phyloP scores from a whole-genome alignment of 2,888 invertebrate species.

The Catocala fraxini region DNA sequence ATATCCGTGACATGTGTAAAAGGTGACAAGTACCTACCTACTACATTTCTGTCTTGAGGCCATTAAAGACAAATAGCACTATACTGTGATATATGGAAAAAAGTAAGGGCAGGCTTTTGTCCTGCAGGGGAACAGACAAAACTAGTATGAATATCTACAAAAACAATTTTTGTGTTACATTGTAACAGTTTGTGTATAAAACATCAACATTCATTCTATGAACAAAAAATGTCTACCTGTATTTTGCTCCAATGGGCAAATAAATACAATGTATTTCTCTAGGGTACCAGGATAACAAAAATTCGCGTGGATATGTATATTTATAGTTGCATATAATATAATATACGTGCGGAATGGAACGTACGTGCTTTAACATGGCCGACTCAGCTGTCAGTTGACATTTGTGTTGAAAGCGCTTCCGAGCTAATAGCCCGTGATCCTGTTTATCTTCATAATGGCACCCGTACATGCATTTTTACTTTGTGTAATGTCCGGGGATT shows the following conservation, averaged over 20 bases:
- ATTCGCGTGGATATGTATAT: background rate
- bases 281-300: constrained; percentile 3
- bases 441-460: constrained; percentile 49
- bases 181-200: too few relatives aligned
- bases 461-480: constrained; percentile 54
- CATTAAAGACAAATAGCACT: too few relatives aligned
- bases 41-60: too few relatives aligned
- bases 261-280: background rate
- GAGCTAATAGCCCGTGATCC: constrained; percentile 44
- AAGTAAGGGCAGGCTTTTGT: too few relatives aligned
- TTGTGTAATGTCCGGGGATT: constrained; percentile 31
- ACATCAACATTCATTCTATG: background rate
- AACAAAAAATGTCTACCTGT: background rate
- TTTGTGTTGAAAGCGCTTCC: constrained; percentile 41
- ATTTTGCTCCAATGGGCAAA: too few relatives aligned
- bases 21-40: too few relatives aligned
- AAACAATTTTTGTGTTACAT: too few relatives aligned
- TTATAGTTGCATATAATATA: background rate
- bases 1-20: too few relatives aligned
- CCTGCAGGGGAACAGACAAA: too few relatives aligned
- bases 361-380: constrained; percentile 14
- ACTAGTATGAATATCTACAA: too few relatives aligned
- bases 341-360: background rate
- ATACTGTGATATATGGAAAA: too few relatives aligned
- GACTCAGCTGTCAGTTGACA: constrained; percentile 32